A percentile compares a stretch with the other conserved stretches of the same genome.
phyloP scores from a whole-genome alignment of 2,113 vertebrate species.

The Aegithalos caudatus region DNA sequence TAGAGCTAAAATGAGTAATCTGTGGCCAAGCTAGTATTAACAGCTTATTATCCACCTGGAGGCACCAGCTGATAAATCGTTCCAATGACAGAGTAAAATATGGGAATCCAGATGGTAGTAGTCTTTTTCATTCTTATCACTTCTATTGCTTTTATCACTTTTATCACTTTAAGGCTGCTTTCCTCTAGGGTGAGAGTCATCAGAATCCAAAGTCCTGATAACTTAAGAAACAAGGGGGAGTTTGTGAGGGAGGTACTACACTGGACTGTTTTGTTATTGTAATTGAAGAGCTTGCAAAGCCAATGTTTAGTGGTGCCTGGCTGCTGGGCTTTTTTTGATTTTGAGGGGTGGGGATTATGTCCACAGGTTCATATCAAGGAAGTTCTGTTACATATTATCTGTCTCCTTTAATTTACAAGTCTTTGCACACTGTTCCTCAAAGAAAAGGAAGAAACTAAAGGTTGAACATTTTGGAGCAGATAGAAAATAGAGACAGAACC shows the following conservation, averaged over 20 bases:
- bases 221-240: background rate
- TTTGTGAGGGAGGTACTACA: background rate
- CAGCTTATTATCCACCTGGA: background rate
- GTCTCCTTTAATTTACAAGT: too few relatives aligned
- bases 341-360: background rate
- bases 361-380: background rate
- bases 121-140: background rate
- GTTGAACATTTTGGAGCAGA: background rate
- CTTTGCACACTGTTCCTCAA: background rate
- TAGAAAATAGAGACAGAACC: background rate
- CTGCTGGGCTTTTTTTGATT: background rate
- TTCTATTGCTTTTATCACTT: background rate
- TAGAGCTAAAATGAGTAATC: background rate
- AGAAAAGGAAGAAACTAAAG: background rate
- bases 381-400: background rate
- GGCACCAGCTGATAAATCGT: background rate
- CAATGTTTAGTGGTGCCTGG: background rate
- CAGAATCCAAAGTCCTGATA: background rate
- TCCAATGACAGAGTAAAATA: background rate
- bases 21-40: background rate
- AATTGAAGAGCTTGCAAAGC: background rate
- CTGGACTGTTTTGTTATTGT: background rate
- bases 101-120: background rate
- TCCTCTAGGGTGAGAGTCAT: background rate
- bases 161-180: background rate